Evolutionary conservation across 2,113 vertebrate genomes (phyloP).

Genomic region (Willisornis vidua): DNA sequence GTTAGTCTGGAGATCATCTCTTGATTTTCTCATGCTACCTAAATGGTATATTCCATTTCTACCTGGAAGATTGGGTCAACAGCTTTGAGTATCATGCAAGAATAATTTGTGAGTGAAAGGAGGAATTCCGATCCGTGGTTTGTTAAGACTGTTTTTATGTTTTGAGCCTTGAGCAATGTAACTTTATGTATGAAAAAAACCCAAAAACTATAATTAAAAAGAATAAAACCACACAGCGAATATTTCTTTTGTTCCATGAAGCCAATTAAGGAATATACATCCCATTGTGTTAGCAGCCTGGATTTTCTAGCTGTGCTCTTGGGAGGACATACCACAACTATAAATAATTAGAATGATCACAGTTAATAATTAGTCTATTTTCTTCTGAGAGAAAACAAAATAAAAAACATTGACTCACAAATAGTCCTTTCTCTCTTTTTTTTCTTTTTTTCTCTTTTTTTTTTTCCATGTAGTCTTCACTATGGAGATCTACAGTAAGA

Average conservation of each 20-base stretch:
- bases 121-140: background rate
- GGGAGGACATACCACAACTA: background rate
- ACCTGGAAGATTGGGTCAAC: background rate
- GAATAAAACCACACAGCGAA: background rate
- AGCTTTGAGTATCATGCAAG: background rate
- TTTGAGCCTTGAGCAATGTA: background rate
- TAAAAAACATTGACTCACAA: background rate
- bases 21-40: background rate
- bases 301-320: background rate
- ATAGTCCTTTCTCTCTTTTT: background rate
- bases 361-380: background rate
- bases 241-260: background rate
- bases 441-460: too few relatives aligned
- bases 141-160: background rate
- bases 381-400: background rate
- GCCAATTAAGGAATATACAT: background rate
- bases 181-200: background rate
- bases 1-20: background rate
- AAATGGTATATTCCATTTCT: background rate
- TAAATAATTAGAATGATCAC: background rate
- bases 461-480: fast-evolving
- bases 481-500: background rate
- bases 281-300: background rate
- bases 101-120: background rate
- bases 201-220: background rate